Conservation (phyloP, 2,113 vertebrate species). For the Bubo scandiacus region DNA sequence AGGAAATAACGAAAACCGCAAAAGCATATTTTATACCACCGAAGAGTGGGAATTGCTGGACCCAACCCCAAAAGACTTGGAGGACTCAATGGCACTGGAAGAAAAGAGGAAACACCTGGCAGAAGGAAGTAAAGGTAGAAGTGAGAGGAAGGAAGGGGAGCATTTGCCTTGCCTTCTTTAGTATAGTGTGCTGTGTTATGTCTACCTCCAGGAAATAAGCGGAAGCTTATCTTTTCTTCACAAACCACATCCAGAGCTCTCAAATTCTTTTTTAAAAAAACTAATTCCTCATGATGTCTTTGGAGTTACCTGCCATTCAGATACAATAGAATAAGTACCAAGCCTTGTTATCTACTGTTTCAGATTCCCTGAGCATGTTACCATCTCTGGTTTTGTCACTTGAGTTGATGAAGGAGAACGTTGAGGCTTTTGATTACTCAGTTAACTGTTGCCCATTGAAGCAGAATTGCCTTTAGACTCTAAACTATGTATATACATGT, state of each 20-base stretch:
- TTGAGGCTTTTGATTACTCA: background rate
- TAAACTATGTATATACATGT: background rate
- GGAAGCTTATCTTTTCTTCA: background rate
- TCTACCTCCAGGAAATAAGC: background rate
- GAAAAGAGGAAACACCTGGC: constrained; percentile 70
- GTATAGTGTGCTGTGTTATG: background rate
- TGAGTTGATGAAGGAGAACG: background rate
- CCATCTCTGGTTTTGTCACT: background rate
- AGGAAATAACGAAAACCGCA: constrained; percentile 80
- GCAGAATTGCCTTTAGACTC: background rate
- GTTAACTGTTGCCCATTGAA: background rate
- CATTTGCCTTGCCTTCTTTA: background rate
- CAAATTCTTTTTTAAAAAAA: background rate
- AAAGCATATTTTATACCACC: constrained; percentile 88
- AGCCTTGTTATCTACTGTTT: background rate
- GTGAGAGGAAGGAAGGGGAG: background rate
- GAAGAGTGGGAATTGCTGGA: constrained; percentile 98
- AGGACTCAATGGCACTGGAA: constrained; percentile 76
- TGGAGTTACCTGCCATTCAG: background rate
- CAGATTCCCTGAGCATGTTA: background rate
- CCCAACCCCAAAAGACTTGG: constrained; percentile 82
- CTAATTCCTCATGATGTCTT: background rate
- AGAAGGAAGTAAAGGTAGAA: constrained; percentile 81
- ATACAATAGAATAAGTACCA: background rate
- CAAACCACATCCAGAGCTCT: background rate